A percentile compares a stretch with the other conserved stretches of the same genome.
These are phyloP conservation scores for Seriola aureovittata DNA, from an alignment of 2,113 vertebrate genomes.

Conservation along the genomic window DNA sequence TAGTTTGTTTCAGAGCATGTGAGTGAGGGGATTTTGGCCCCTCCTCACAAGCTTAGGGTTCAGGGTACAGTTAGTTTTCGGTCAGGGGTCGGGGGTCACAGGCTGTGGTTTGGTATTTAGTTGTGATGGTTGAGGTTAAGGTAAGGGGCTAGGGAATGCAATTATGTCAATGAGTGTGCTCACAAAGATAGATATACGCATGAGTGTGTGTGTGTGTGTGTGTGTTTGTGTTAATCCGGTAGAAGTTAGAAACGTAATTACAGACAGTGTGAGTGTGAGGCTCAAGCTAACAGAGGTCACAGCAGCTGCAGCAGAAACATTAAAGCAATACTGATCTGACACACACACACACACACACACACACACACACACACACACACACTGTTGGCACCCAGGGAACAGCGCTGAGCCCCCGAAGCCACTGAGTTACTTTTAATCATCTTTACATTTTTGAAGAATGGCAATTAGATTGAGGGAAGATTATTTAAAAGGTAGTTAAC, in stretches of 20 bases:
- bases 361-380: neutral
- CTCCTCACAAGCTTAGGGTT: too few relatives aligned
- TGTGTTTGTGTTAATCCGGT: conserved; percentile 36
- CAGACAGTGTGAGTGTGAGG: conserved; percentile 34
- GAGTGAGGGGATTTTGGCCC: too few relatives aligned
- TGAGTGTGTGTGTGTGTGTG: neutral
- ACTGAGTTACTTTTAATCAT: conserved; percentile 62
- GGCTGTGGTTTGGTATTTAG: too few relatives aligned
- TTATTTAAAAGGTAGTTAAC: conserved; percentile 56
- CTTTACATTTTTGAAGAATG: conserved; percentile 46
- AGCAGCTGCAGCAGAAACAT: conserved; percentile 31
- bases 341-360: too few relatives aligned
- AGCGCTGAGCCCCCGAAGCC: neutral
- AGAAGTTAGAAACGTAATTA: conserved; percentile 67
- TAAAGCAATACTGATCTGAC: conserved; percentile 23
- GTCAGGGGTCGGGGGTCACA: too few relatives aligned
- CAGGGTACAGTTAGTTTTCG: too few relatives aligned
- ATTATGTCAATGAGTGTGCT: too few relatives aligned
- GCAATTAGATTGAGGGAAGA: conserved; percentile 59
- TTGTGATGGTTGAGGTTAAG: too few relatives aligned
- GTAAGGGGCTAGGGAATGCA: too few relatives aligned
- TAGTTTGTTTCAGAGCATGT: too few relatives aligned
- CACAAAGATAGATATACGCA: too few relatives aligned
- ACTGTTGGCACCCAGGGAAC: neutral
- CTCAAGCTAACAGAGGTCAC: conserved; percentile 46